Percentiles rank a stretch among this genome's conserved stretches.
phyloP scores from a whole-genome alignment of 2,113 vertebrate genomes.

The Rhinolophus ferrumequinum region DNA sequence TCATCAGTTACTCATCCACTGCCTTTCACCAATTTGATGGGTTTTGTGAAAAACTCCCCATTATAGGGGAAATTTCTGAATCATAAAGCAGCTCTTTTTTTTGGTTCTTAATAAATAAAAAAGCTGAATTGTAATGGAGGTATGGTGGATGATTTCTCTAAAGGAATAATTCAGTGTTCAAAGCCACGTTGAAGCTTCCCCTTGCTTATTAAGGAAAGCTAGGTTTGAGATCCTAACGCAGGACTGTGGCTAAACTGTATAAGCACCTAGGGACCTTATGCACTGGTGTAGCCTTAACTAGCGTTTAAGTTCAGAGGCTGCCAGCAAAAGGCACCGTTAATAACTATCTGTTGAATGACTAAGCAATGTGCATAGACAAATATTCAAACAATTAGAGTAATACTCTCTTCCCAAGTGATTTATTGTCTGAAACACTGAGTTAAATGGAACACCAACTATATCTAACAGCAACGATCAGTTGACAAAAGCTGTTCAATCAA shows the following conservation, averaged over 20 bases:
- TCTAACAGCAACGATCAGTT: not conserved
- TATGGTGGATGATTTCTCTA: not conserved
- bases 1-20: not conserved
- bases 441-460: not conserved
- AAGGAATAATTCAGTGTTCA: not conserved
- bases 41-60: constrained; percentile 37
- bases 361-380: not conserved
- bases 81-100: not conserved
- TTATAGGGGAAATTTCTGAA: constrained; percentile 31
- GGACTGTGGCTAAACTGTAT: not conserved
- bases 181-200: not conserved
- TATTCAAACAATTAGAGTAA: constrained; percentile 1
- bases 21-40: not conserved
- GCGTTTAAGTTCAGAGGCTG: not conserved
- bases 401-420: not conserved
- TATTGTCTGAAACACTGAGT: not conserved
- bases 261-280: not conserved
- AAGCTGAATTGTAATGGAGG: not conserved
- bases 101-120: constrained; percentile 14
- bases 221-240: not conserved
- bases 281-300: not conserved
- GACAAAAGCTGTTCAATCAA: not conserved
- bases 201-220: not conserved
- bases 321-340: not conserved
- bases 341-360: not conserved